Conservation (phyloP, 2,888 invertebrate species). For the Reticulitermes lucifugus region DNA sequence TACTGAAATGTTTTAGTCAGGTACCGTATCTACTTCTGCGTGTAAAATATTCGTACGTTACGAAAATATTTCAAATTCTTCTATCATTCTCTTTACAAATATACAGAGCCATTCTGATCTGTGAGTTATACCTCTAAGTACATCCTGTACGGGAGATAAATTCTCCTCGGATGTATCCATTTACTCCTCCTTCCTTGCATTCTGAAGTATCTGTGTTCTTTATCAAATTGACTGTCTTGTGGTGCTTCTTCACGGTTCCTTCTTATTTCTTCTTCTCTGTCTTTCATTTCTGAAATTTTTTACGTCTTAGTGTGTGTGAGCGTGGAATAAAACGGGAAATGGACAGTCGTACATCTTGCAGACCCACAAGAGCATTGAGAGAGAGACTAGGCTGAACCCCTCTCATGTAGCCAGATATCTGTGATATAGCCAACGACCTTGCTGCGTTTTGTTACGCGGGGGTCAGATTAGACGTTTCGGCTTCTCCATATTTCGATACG, state of each 20-base stretch:
- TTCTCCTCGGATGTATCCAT: neutral
- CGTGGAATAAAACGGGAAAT: neutral
- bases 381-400: neutral
- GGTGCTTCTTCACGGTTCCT: neutral
- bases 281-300: neutral
- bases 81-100: neutral
- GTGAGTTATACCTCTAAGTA: neutral
- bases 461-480: neutral
- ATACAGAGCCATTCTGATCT: neutral
- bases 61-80: neutral
- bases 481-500: neutral
- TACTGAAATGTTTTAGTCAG: too few species aligned
- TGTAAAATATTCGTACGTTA: neutral
- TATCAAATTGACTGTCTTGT: constrained; percentile 13
- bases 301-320: constrained; percentile 2
- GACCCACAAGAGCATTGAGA: neutral
- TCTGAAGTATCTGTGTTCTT: constrained; percentile 6
- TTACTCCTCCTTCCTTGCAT: neutral
- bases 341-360: constrained; percentile 9
- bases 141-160: constrained; percentile 1
- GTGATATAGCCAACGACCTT: neutral
- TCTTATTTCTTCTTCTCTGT: neutral
- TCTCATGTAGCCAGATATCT: neutral
- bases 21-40: too few species aligned
- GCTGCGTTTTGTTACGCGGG: neutral